Evolutionary conservation across 2,113 vertebrate genomes (phyloP).

Genomic region (Hemiscyllium ocellatum): DNA sequence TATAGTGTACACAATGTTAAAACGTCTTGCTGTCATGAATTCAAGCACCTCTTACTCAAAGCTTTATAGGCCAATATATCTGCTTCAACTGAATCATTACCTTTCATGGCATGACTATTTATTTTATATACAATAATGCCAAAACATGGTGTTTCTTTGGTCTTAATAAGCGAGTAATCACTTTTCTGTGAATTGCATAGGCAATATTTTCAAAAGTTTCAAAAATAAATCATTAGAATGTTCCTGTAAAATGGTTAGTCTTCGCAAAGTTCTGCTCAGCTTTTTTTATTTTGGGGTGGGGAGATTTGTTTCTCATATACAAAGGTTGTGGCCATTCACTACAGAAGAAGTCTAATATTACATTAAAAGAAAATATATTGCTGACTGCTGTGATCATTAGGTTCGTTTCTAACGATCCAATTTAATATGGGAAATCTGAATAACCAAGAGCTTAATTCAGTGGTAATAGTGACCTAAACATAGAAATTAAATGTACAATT

Average conservation of each 20-base stretch:
- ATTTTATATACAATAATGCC: conserved; percentile 38
- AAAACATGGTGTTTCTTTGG: conserved; percentile 38
- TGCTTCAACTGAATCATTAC: conserved; percentile 38
- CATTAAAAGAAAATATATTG: conserved; percentile 17
- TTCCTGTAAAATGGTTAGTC: conserved; percentile 7
- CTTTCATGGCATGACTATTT: conserved; percentile 38
- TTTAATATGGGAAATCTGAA: neutral
- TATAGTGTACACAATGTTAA: conserved; percentile 38
- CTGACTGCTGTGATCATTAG: conserved; percentile 4
- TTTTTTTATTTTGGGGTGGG: conserved; percentile 22
- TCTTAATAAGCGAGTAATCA: conserved; percentile 38
- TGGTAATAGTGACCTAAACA: neutral
- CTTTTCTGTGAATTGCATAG: conserved; percentile 36
- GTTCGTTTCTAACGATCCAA: neutral
- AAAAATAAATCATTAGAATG: conserved; percentile 33
- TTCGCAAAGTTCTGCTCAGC: neutral
- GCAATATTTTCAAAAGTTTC: conserved; percentile 36
- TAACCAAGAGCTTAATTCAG: neutral
- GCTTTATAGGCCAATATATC: conserved; percentile 38
- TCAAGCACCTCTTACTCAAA: conserved; percentile 38
- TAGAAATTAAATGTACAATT: neutral
- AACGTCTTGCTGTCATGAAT: conserved; percentile 38
- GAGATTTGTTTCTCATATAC: conserved; percentile 7
- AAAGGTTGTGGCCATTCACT: conserved; percentile 8
- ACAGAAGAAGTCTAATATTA: neutral